Evolutionary conservation across 2,797 vertebrate species (phyloP), one percentile per base, ranked within the genome.

Genomic region (Mus minutoides): DNA sequence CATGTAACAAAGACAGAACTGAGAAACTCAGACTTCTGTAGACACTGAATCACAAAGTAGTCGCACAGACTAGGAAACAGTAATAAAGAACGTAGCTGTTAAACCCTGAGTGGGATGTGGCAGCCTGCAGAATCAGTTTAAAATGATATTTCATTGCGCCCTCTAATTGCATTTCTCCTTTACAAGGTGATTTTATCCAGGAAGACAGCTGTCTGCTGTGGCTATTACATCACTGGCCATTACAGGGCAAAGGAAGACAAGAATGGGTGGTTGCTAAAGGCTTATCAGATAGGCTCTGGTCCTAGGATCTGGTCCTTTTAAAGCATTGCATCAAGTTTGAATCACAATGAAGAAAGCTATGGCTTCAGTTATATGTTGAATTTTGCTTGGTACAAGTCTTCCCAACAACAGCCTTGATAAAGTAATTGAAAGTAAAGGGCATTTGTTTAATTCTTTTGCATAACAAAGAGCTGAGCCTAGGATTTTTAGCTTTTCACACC

Each of bases 101-200:
- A 80, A 73, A 86, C 90, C 22, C 62, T 31, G 29, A 43, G 75
- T 92, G 5, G 6, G 64, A 86, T 31, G 78, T 89, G 97, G 95
- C 96, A 91, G 90, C 92, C 85, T 91, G 31, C 22, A 90, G 92
- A 87, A 69, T 90, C 95, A 88, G 85, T 95, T 96, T 78, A 58
- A 95, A 95, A 80, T 93, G 91, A 10, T 95, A 54, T 94, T 95
- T 93, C 95, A 79, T 94, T 90, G 94, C 83, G 64, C 80, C 80
- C 79, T 49, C 80, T 97, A 90, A 96, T 96, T 95, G 97, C 60
- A 49, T 97, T 94, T 97, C 95, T 96, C 89, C 96, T 97, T 76
- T 85, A 82, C 69, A 85, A 82, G 10, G 75, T 92, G 94, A 96
- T 43, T 83, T 97, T 88, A 62, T 89, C 79, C 90, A 87, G 91